Evolutionary conservation across 2,888 invertebrate genomes (phyloP), one percentile per base, ranked within the genome.

Genomic region (Junonia oenone): DNA sequence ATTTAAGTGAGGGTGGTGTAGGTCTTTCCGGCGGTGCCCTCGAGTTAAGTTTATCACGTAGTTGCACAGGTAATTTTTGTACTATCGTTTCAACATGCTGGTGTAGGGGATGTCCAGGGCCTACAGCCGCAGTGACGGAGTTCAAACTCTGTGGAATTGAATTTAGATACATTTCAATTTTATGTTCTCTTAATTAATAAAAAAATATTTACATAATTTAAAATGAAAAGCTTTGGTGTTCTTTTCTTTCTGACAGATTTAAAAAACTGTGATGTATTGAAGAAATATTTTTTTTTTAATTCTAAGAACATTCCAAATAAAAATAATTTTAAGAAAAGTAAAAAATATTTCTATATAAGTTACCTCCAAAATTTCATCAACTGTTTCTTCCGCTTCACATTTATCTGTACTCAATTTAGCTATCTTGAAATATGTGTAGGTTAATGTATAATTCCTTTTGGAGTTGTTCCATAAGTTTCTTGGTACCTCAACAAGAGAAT

Each of bases 401-500:
- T 97, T 98, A 73, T 99, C 99, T 1, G 96, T 94, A 77, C 96
- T 97, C 31, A 99, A 86, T 79, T 99, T 99, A 5, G 99, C 97
- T 56, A 97, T 94, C 85, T 97, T 97, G 78, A 99, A 99, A 76
- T 98, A 98, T 35, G 96, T 94, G 68, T 96, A 94, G 55, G 95
- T 94, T 55, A 98, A 88, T 47, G 95, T 94, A 70, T 97, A 95
- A 45, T 95, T 96, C 59, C 95, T 94, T 76, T 96, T 96, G 2
- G 97, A 95, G 68, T 95, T 94, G 73, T 97, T 95, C 98, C 99
- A 99, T 37, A 98, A 86, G 63, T 94, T 95, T 56, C 99, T 92
- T 0, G 96, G 97, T 2, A 99, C 96, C 87, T 99, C 99, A 0
- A 99, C 99, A 54, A 99, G 91, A 0, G 99, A 98, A 83, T 99